Base-by-base conservation (phyloP, 2,113 vertebrate species). In the Tachysurus fulvidraco region DNA sequence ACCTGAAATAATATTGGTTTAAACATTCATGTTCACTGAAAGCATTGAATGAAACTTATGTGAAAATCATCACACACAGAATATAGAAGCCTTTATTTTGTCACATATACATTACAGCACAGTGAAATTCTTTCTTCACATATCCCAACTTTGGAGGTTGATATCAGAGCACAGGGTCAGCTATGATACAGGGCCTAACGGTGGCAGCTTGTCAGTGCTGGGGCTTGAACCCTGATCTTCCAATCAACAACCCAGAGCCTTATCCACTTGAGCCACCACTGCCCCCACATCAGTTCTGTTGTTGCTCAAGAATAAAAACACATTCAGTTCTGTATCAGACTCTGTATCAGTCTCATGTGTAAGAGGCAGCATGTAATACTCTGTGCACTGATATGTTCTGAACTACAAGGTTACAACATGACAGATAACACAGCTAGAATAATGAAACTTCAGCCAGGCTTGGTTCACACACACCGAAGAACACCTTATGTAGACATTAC, bases 401-500 rank as follows among this genome's bases (percentile, higher is more conserved):
- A 57, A 46, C 36, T 46, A 17, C 23, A 28, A 46, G 9, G 41
- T 50, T n/a, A 46, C 1, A 73, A 57, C 55, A 77, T 46, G 60
- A 64, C 9, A 28, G 14, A 85, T 52, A 21, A 55, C 57, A 36
- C 5, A 9, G 8, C 16, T 46, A 64, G 57, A 64, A 9, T 52
- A 76, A 74, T 25, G 11, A 74, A 74, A 76, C 44, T 13, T 50
- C 0, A n/a, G 23, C 44, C 46, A 25, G 41, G 71, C 73, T 76
- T 7, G 41, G 67, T 52, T 30, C 67, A 87, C 86, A 89, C 88
- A 87, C 71, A 78, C 57, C 17, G 28, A 74, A 59, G 30, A 59
- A 50, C 73, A 87, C 36, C 71, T 25, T 54, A 77, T 84, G 82
- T 46, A 73, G 82, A 59, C 83, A 89, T 91, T 92, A 93, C 85